Conservation (phyloP, 2,797 vertebrate genomes). For the Myripristis jacobus region DNA sequence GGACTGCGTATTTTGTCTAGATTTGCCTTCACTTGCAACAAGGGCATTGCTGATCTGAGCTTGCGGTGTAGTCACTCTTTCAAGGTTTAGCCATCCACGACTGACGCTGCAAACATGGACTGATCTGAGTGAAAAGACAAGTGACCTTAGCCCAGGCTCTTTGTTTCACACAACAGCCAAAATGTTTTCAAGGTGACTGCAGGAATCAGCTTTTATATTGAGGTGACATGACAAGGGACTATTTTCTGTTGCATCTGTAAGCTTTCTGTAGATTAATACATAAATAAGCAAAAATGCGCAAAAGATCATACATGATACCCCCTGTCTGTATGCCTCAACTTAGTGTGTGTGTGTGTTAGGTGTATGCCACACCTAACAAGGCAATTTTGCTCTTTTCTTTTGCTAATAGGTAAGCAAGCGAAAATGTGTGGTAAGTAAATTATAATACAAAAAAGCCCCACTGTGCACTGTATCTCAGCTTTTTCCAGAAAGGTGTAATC, state of each 20-base stretch:
- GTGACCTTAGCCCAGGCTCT: constrained; percentile 26
- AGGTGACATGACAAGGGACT: not conserved
- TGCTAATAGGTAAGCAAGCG: not conserved
- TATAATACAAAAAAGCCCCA: constrained; percentile 1
- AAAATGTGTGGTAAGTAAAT: constrained; percentile 8
- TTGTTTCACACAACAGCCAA: too few relatives aligned
- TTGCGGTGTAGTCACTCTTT: constrained; percentile 5
- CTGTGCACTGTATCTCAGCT: not conserved
- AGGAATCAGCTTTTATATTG: not conserved
- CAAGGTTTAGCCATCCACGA: constrained; percentile 17
- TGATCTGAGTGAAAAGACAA: constrained; percentile 28
- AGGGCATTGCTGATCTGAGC: not conserved
- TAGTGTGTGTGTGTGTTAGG: too few relatives aligned
- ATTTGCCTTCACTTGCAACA: constrained; percentile 3
- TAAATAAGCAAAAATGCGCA: not conserved
- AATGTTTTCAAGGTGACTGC: not conserved
- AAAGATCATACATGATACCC: too few relatives aligned
- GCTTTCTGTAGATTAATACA: not conserved
- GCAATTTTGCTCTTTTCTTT: not conserved
- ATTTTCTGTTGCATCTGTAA: not conserved
- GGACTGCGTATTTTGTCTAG: not conserved
- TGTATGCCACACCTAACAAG: not conserved
- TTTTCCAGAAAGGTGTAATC: constrained; percentile 17
- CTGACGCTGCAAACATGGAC: constrained; percentile 9
- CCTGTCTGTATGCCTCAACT: not conserved